A percentile compares a stretch with the other conserved stretches of the same genome.
Evolutionary conservation across 53 echinoderm and acorn worm species (phyloP).

Genomic region (Glandiceps talaboti): DNA sequence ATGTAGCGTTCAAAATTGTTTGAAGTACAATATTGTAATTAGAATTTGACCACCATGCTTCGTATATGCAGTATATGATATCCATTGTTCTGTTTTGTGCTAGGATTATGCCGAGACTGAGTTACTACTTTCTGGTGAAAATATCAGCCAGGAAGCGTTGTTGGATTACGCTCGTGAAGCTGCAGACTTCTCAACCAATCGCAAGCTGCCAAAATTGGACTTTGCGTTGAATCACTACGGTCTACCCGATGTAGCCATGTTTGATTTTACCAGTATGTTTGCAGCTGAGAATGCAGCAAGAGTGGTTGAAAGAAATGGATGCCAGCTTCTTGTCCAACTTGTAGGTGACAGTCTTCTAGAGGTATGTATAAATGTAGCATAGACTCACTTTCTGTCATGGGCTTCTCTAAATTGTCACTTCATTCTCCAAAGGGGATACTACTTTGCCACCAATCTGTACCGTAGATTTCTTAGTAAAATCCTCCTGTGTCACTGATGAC

Average conservation of each 20-base stretch:
- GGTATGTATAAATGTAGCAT: constrained; percentile 18
- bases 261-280: constrained; percentile 89
- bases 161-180: constrained; percentile 76
- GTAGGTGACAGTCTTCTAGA: constrained; percentile 90
- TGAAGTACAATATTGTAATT: no score
- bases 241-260: constrained; percentile 94
- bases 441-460: no score
- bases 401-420: no score
- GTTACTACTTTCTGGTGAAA: constrained; percentile 44
- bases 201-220: constrained; percentile 72
- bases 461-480: no score
- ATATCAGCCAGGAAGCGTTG: constrained; percentile 55
- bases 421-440: no score
- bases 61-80: not conserved
- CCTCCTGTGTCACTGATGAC: no score
- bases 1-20: no score
- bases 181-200: constrained; percentile 88
- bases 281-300: constrained; percentile 83
- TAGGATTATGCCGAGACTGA: constrained; percentile 75
- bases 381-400: not conserved
- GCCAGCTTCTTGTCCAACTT: constrained; percentile 52
- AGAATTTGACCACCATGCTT: not conserved
- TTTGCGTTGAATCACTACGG: constrained; percentile 95
- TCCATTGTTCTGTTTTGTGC: no score
- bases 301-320: constrained; percentile 62